Evolutionary conservation across 2,888 invertebrate genomes (phyloP), one percentile per base, ranked within the genome.

Genomic region (Eumerus sabulonum): DNA sequence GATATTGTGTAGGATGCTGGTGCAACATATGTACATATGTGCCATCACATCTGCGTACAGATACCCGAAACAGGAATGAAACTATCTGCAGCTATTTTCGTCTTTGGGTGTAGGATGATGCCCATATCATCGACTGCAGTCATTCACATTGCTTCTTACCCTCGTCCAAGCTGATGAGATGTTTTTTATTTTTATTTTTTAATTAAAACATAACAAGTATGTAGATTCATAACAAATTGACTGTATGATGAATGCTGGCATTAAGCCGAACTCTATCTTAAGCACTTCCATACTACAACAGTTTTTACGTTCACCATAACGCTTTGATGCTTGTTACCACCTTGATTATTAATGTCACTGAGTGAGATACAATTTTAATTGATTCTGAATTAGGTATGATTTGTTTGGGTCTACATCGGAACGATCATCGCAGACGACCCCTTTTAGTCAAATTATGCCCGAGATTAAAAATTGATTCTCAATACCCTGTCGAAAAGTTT

Each of bases 161-260:
- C 27, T 2, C 2, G 27, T 27, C 27, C 27, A 27, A 7, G 27
- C 27, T 27, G 27, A 2, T 7, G 27, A 27, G 27, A 4, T 7
- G 27, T 7, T 7, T 4, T 53, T 57, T 60, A 59, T 14, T 64
- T 73, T 70, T 79, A 79, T 64, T 14, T 64, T 73, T 70, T 79
- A 79, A 79, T 73, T 79, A 73, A 74, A 60, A 53, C 73, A 47
- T 79, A 67, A 74, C 79, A 79, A 79, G 79, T n/a, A n/a, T n/a
- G n/a, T 70, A 74, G 79, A 74, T 79, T 79, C 38, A 59, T 70
- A 64, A 74, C 68, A 74, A 79, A 79, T 79, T 74, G 74, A 74
- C 68, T 68, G 60, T 40, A 56, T 74, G 79, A 79, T 56, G 56
- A 79, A 60, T 60, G 44, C 44, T 44, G 54, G 44, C 64, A 68